Base-by-base conservation (phyloP, 2,797 vertebrate species). In the Falco biarmicus region DNA sequence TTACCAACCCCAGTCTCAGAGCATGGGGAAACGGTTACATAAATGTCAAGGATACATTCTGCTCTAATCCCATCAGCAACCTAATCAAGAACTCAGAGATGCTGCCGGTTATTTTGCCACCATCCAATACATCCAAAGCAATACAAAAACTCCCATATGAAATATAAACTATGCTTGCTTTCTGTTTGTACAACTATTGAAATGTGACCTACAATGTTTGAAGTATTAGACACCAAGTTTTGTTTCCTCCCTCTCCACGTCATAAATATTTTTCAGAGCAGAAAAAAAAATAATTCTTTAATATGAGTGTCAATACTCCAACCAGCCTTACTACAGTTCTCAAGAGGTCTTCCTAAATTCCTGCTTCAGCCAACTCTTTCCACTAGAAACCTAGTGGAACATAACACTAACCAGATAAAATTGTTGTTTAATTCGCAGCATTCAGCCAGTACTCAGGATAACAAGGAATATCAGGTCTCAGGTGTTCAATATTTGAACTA, bases 11-110 rank as follows among this genome's bases (percentile, higher is more conserved):
- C 32, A 37, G 18, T 18, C 45, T 37, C 39, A 9, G 29, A 51
- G n/a, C 68, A 39, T 0, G 4, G 16, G 48, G 22, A 69, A 59
- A 65, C 0, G 1, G 51, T 0, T 11, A 63, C 19, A 41, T 21
- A 24, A 54, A 9, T 6, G 6, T 60, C 48, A 45, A 20, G 20
- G 19, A 54, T 4, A 57, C 1, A 1, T 29, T 43, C 50, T 53
- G 41, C 56, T 79, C 24, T n/a, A 14, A 21, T 12, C 13, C 7
- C 0, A 48, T 16, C 26, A 74, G 34, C 31, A 53, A 18, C 31
- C 39, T 17, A 12, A 26, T 10, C 0, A 0, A 29, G 34, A 81
- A n/a, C 16, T 60, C 41, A 34, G 41, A 34, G 41, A 50, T 25
- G 34, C 32, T 34, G 53, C 45, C 50, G 11, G 28, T 45, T n/a